Evolutionary conservation across 35 echinoderm and acorn worm genomes (phyloP).

Genomic region (Nesometra sesokonis): DNA sequence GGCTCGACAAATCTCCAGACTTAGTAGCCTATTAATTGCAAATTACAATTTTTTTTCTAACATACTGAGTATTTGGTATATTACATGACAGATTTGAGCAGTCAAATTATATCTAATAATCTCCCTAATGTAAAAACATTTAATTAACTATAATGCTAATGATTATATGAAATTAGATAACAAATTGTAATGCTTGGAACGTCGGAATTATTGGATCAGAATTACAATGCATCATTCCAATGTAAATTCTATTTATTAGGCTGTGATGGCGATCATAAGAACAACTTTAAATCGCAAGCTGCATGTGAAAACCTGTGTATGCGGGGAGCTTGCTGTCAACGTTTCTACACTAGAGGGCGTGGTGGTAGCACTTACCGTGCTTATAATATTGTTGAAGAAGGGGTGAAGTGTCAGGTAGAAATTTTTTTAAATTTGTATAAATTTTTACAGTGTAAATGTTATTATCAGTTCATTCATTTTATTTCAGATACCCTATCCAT

Average conservation of each 20-base stretch:
- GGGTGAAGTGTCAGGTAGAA: conserved; percentile 71
- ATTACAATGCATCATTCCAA: too few species aligned
- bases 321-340: conserved; percentile 77
- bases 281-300: conserved; percentile 63
- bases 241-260: conserved; percentile 38
- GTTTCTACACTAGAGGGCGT: conserved; percentile 27
- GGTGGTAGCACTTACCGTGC: conserved; percentile 35
- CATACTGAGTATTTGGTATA: background rate
- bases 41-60: background rate
- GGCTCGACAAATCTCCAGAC: too few species aligned
- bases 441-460: too few species aligned
- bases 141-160: background rate
- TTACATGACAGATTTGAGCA: background rate
- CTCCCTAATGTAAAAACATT: background rate
- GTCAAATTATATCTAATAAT: too few species aligned
- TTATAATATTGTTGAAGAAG: conserved; percentile 30
- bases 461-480: too few species aligned
- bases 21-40: background rate
- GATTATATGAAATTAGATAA: background rate
- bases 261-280: conserved; percentile 61
- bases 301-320: conserved; percentile 81
- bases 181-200: background rate
- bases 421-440: too few species aligned
- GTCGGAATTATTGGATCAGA: background rate
- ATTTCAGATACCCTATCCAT: too few species aligned